Evolutionary conservation across 2,113 vertebrate genomes (phyloP).

Genomic region (Mola mola): DNA sequence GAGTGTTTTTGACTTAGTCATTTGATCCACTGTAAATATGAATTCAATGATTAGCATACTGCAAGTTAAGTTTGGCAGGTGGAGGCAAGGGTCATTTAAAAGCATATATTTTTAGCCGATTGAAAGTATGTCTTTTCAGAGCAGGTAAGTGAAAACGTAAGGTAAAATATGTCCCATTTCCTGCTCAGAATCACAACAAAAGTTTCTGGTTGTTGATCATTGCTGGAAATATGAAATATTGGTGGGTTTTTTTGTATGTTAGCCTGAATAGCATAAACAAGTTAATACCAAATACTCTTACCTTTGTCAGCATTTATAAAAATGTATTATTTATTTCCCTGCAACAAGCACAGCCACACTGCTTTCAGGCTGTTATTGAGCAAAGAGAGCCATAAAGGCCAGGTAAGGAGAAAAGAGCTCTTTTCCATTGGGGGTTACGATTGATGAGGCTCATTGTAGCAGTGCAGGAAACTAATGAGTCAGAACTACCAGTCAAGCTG

Average conservation of each 20-base stretch:
- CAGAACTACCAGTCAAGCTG: constrained; percentile 82
- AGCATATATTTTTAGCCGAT: not conserved
- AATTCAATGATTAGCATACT: too few relatives aligned
- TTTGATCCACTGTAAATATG: not conserved
- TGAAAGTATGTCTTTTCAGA: not conserved
- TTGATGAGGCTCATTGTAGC: constrained; percentile 75
- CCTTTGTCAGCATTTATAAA: constrained; percentile 1
- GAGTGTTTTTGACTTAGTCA: not conserved
- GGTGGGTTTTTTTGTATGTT: not conserved
- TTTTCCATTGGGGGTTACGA: constrained; percentile 59
- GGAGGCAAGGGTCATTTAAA: too few relatives aligned
- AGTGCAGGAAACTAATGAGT: constrained; percentile 79
- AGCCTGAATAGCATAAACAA: constrained; percentile 3
- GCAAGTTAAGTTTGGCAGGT: too few relatives aligned
- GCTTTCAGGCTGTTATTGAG: constrained; percentile 17
- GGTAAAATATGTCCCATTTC: not conserved
- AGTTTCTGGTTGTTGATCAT: not conserved
- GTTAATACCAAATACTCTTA: constrained; percentile 1
- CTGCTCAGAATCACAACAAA: constrained; percentile 1
- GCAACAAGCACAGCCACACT: constrained; percentile 1
- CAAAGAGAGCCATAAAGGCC: constrained; percentile 36
- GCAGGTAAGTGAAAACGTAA: not conserved
- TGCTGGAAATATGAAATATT: not conserved
- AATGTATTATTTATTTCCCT: constrained; percentile 5
- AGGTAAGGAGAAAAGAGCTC: constrained; percentile 56